These are phyloP conservation scores for Chamaea fasciata DNA, from an alignment of 2,113 vertebrate genomes.

Conservation along the genomic window DNA sequence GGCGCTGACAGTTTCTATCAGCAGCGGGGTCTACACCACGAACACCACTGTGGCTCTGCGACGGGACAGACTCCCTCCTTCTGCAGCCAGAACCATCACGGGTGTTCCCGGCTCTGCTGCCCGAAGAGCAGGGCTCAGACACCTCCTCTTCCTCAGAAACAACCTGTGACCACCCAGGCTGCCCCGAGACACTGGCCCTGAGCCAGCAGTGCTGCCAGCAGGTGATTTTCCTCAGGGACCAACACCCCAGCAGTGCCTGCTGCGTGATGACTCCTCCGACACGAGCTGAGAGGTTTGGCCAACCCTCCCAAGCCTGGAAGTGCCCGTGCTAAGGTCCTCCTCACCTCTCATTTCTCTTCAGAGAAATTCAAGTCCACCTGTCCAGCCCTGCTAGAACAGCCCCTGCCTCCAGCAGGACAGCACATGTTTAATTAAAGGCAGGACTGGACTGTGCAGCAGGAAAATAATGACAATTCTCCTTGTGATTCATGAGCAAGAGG, in stretches of 20 bases:
- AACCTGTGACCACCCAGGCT: background rate
- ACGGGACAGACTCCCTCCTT: background rate
- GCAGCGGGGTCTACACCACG: fast-evolving
- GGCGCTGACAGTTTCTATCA: fast-evolving
- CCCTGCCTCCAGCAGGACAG: background rate
- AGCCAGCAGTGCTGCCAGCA: background rate
- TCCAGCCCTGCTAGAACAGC: background rate
- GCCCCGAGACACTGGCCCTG: background rate
- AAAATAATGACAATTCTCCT: background rate
- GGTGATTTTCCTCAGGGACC: background rate
- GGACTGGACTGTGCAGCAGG: background rate
- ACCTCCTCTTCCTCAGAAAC: background rate
- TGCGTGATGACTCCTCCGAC: background rate
- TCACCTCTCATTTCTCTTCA: background rate
- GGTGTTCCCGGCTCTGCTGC: background rate
- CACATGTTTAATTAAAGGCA: background rate
- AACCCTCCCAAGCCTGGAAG: background rate
- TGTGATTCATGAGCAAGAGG: background rate
- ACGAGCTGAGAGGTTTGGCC: background rate
- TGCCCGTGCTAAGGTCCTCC: background rate
- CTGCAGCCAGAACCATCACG: background rate
- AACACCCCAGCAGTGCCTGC: background rate
- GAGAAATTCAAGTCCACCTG: background rate
- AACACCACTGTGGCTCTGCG: fast-evolving
- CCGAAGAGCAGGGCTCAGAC: fast-evolving